Evolutionary conservation across 2,888 invertebrate genomes (phyloP).

Genomic region (Brenthis ino): DNA sequence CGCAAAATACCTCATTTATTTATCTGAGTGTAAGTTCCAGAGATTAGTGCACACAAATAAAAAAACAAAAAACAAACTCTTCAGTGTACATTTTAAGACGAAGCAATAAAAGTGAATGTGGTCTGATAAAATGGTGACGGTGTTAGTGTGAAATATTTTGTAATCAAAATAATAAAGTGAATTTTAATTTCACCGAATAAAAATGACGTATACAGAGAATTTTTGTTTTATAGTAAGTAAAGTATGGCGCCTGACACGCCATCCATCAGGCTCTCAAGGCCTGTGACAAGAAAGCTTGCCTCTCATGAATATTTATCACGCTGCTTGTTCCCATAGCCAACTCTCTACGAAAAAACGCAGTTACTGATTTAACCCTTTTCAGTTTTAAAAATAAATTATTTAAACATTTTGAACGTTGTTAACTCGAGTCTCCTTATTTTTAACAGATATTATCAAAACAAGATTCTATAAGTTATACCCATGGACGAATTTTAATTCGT

Average conservation of each 20-base stretch:
- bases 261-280: constrained; percentile 74
- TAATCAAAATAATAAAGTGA: neutral
- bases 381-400: constrained; percentile 8
- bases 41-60: too few relatives aligned
- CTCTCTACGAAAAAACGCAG: constrained; percentile 26
- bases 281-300: constrained; percentile 77
- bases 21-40: too few relatives aligned
- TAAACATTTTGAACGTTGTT: neutral
- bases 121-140: neutral
- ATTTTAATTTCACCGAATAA: neutral
- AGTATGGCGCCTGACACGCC: constrained; percentile 57
- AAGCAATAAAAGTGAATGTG: too few relatives aligned
- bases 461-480: too few relatives aligned
- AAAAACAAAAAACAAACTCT: too few relatives aligned
- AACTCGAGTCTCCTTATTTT: neutral
- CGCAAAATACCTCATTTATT: too few relatives aligned
- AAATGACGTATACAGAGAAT: constrained; percentile 15
- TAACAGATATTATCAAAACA: too few relatives aligned
- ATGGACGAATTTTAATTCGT: too few relatives aligned
- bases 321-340: constrained; percentile 56
- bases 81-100: too few relatives aligned
- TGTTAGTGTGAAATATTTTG: neutral
- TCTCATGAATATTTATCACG: constrained; percentile 75
- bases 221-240: constrained; percentile 44
- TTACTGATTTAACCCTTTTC: constrained; percentile 26